phyloP scores from a whole-genome alignment of 2,113 vertebrate species.

The Notothenia rossii region DNA sequence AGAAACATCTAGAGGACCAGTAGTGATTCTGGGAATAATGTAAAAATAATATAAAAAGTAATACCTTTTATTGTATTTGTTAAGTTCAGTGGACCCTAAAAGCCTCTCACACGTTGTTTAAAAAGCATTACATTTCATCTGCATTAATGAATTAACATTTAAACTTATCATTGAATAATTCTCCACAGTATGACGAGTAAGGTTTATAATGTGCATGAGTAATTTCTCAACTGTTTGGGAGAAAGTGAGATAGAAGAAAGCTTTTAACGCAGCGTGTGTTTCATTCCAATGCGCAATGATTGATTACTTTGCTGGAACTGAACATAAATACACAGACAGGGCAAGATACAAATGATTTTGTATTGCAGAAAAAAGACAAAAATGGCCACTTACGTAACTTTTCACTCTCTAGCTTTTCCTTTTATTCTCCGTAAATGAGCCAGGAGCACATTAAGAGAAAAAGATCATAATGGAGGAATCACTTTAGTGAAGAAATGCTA shows the following conservation, averaged over 20 bases:
- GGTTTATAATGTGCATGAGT: no score
- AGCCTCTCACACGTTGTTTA: constrained; percentile 14
- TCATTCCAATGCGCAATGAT: constrained; percentile 27
- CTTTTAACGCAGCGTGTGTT: constrained; percentile 5
- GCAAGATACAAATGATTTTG: background rate
- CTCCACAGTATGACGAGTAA: no score
- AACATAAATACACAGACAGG: constrained; percentile 24
- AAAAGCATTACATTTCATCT: constrained; percentile 15
- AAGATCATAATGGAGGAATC: background rate
- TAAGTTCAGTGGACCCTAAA: constrained; percentile 2
- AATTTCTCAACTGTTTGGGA: no score
- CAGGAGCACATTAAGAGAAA: background rate
- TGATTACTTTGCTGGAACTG: constrained; percentile 33
- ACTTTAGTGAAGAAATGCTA: no score
- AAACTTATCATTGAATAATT: no score
- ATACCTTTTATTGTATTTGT: background rate
- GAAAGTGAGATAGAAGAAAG: no score
- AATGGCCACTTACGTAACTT: no score
- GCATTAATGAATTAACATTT: background rate
- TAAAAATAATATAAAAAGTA: background rate
- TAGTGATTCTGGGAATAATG: background rate
- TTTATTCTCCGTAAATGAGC: constrained; percentile 2
- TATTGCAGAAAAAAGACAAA: background rate
- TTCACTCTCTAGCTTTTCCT: constrained; percentile 3
- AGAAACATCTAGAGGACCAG: background rate